Conservation (phyloP, 1,140 invertebrate species). For the Neoseiulus cucumeris region DNA sequence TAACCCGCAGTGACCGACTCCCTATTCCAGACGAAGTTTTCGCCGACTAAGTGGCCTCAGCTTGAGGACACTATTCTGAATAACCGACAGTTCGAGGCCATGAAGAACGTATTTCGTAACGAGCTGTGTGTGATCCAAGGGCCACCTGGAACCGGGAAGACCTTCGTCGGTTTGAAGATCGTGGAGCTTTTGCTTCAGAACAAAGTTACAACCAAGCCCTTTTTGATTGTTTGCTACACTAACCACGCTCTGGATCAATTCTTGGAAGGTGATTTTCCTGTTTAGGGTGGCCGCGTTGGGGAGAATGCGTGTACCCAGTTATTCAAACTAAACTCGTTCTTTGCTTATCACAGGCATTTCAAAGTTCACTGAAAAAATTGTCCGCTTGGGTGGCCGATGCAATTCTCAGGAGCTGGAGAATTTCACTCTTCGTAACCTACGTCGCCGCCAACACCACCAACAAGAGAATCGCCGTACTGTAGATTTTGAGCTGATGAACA, state of each 20-base stretch:
- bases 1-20: no score
- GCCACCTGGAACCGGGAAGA: conserved; percentile 57
- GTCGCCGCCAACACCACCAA: no score
- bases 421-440: conserved; percentile 10
- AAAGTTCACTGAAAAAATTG: conserved; percentile 28
- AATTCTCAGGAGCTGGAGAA: conserved; percentile 31
- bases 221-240: conserved; percentile 59
- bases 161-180: conserved; percentile 39
- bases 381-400: conserved; percentile 50
- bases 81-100: conserved; percentile 27
- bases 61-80: neutral
- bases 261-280: conserved; percentile 39
- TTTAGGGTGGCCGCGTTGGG: no score
- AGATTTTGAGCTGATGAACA: no score
- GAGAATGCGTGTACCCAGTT: no score
- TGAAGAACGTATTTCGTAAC: conserved; percentile 29
- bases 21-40: no score
- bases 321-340: no score
- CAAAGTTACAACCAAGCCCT: conserved; percentile 29
- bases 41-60: neutral
- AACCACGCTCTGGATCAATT: conserved; percentile 78
- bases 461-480: no score
- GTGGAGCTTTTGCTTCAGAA: conserved; percentile 23
- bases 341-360: conserved; percentile 28
- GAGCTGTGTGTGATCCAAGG: conserved; percentile 47